A percentile compares a stretch with the other conserved stretches of the same genome.
phyloP scores from a whole-genome alignment of 2,797 vertebrate species.

The Mustela erminea region DNA sequence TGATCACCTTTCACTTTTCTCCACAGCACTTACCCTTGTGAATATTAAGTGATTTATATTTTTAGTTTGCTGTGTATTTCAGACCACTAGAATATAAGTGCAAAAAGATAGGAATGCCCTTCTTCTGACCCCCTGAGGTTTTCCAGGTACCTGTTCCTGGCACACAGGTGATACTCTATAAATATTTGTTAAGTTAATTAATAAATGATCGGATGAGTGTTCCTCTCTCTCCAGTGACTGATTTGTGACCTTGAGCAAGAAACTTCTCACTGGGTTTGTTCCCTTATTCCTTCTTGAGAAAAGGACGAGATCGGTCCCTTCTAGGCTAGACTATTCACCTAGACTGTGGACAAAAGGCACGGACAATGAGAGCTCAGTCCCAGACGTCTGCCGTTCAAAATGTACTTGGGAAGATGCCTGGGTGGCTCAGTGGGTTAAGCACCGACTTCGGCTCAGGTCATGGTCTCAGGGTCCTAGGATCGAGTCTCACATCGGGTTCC shows the following conservation, averaged over 20 bases:
- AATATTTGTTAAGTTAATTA: not conserved
- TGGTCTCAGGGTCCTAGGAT: too few species aligned
- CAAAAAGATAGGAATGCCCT: not conserved
- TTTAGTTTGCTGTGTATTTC: not conserved
- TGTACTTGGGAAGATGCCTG: too few species aligned
- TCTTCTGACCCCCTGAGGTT: not conserved
- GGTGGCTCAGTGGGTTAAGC: too few species aligned
- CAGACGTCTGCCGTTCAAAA: not conserved
- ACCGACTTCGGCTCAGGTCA: too few species aligned
- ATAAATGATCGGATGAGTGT: not conserved
- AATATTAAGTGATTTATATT: not conserved
- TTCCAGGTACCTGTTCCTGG: not conserved
- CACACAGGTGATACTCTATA: not conserved
- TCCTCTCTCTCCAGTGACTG: not conserved
- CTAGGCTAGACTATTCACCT: not conserved
- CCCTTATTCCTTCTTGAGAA: not conserved
- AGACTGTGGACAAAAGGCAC: not conserved
- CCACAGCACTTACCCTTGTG: not conserved
- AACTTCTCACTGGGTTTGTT: not conserved
- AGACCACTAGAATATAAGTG: not conserved
- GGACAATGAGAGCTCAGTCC: not conserved
- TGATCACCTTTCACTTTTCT: not conserved
- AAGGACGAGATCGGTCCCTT: not conserved
- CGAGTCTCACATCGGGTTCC: too few species aligned
- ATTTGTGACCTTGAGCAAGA: not conserved